These are phyloP conservation scores for Bujurquina vittata DNA, from an alignment of 2,113 vertebrate genomes.

Conservation along the genomic window DNA sequence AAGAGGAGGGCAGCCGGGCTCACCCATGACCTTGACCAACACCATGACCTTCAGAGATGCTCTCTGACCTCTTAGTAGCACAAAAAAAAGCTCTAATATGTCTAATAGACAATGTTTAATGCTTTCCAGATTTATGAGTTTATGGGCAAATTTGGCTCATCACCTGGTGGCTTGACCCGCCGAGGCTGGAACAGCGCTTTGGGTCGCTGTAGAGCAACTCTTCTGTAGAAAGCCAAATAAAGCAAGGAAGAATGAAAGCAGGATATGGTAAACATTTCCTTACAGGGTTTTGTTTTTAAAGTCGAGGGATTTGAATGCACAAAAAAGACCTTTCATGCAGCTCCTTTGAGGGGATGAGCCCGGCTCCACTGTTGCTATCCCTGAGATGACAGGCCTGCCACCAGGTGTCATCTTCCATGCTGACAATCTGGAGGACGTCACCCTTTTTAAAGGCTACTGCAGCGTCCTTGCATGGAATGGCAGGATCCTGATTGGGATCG, in stretches of 20 bases:
- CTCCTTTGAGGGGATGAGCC: conserved; percentile 91
- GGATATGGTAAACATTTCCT: background rate
- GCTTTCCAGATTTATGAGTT: conserved; percentile 34
- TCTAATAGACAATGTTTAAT: conserved; percentile 52
- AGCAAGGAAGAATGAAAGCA: conserved; percentile 11
- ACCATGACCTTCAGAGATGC: conserved; percentile 30
- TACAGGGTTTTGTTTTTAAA: background rate
- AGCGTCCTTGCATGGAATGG: conserved; percentile 92
- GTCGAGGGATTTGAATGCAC: background rate
- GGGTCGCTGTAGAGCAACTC: conserved; percentile 87
- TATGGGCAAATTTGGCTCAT: conserved; percentile 44
- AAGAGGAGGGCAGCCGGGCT: conserved; percentile 6
- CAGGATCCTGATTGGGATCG: conserved; percentile 87
- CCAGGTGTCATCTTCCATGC: conserved; percentile 92
- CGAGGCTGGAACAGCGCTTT: conserved; percentile 83
- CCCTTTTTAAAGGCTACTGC: conserved; percentile 90
- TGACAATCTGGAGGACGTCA: conserved; percentile 92
- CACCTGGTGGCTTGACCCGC: conserved; percentile 87
- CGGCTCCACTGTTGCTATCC: conserved; percentile 83
- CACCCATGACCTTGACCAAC: conserved; percentile 29
- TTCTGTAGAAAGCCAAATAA: conserved; percentile 78
- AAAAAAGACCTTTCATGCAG: conserved; percentile 90
- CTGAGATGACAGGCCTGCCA: conserved; percentile 91
- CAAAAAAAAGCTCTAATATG: conserved; percentile 3
- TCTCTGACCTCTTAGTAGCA: conserved; percentile 27